phyloP scores from a whole-genome alignment of 2,888 invertebrate species.

The Amphipoea lucens region DNA sequence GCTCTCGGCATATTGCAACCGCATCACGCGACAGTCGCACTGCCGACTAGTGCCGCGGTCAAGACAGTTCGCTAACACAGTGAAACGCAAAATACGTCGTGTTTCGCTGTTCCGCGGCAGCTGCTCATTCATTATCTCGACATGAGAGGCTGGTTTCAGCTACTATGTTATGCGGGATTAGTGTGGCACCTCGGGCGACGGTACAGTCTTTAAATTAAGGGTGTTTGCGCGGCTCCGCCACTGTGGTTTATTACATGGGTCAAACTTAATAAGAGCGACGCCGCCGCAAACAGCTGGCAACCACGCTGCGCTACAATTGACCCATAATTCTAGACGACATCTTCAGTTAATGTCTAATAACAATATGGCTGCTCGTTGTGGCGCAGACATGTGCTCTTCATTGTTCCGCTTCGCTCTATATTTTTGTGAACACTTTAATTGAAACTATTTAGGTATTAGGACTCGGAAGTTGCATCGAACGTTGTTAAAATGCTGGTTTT shows the following conservation, averaged over 20 bases:
- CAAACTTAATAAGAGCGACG: conserved; percentile 77
- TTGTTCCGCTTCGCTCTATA: conserved; percentile 39
- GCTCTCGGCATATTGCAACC: conserved; percentile 60
- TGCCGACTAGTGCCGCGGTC: conserved; percentile 37
- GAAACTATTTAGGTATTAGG: conserved; percentile 15
- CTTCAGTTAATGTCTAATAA: conserved; percentile 71
- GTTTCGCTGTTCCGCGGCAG: conserved; percentile 49
- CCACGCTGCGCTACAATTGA: conserved; percentile 69
- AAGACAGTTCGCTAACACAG: conserved; percentile 25
- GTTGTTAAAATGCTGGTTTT: background rate
- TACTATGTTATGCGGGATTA: conserved; percentile 79
- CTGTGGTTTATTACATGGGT: conserved; percentile 74
- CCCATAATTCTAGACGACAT: conserved; percentile 76
- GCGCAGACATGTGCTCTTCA: conserved; percentile 61
- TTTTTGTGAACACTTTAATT: conserved; percentile 45
- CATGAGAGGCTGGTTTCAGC: conserved; percentile 71
- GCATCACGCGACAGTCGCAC: conserved; percentile 49
- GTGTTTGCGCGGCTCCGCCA: conserved; percentile 71
- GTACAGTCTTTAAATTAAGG: conserved; percentile 75
- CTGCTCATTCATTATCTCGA: conserved; percentile 71
- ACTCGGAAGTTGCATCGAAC: background rate
- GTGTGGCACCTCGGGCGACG: conserved; percentile 68
- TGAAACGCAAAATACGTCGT: conserved; percentile 55
- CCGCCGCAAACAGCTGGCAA: conserved; percentile 70
- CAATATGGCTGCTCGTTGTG: conserved; percentile 67